Conservation (phyloP, 1,140 invertebrate species). For the Microplitis demolitor region DNA sequence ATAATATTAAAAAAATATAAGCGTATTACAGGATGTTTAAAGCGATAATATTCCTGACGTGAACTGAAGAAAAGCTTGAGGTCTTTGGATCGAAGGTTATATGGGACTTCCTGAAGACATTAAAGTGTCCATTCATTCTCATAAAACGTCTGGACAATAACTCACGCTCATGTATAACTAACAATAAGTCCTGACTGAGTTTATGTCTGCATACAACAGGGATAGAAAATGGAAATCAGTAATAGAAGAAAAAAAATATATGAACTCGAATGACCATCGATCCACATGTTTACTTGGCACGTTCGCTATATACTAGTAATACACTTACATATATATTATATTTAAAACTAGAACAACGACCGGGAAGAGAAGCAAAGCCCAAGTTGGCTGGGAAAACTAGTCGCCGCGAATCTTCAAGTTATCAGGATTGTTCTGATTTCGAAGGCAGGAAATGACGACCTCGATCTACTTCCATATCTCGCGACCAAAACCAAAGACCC, state of each 20-base stretch:
- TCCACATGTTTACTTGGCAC: slow-evolving; percentile 9
- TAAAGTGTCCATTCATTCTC: not conserved
- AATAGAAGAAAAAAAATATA: not conserved
- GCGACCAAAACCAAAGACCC: no score
- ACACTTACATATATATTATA: not conserved
- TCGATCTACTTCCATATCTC: not conserved
- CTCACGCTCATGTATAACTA: not conserved
- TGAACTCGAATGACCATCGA: not conserved
- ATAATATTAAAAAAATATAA: no score
- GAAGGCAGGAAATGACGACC: slow-evolving; percentile 13
- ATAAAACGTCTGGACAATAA: not conserved
- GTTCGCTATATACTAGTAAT: not conserved
- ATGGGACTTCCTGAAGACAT: not conserved
- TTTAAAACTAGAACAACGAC: slow-evolving; percentile 53
- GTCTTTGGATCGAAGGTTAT: no score
- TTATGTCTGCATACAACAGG: not conserved
- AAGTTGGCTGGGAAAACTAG: slow-evolving; percentile 47
- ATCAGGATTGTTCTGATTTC: slow-evolving; percentile 11
- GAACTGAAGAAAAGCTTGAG: no score
- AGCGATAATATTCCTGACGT: no score
- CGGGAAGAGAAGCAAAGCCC: slow-evolving; percentile 35
- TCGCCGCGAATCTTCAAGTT: slow-evolving; percentile 36
- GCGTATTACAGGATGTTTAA: no score
- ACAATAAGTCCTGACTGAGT: not conserved
- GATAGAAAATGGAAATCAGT: not conserved